Conservation (phyloP, 2,888 invertebrate genomes). For the Hydrotaea cyrtoneurina region DNA sequence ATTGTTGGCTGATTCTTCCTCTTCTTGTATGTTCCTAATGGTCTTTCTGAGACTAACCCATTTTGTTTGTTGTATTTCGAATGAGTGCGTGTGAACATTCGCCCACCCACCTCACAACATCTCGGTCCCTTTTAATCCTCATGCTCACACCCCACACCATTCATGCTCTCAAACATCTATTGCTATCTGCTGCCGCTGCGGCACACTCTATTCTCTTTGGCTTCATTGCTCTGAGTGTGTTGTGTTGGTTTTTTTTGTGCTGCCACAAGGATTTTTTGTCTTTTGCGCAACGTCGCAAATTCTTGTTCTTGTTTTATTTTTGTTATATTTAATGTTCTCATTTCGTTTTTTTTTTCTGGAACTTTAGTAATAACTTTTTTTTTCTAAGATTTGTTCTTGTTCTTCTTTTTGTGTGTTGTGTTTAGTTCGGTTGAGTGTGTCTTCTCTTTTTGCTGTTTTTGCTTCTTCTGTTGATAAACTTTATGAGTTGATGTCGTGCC, state of each 20-base stretch:
- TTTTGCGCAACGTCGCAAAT: slow-evolving; percentile 49
- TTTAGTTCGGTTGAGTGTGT: slow-evolving; percentile 17
- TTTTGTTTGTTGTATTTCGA: slow-evolving; percentile 27
- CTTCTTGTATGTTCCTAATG: slow-evolving; percentile 11
- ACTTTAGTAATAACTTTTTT: slow-evolving; percentile 53
- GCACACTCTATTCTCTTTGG: slow-evolving; percentile 27
- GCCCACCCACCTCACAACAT: background rate
- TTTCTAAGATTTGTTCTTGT: slow-evolving; percentile 25
- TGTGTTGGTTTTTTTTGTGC: slow-evolving; percentile 20
- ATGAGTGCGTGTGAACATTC: background rate
- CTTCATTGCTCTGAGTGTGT: slow-evolving; percentile 7
- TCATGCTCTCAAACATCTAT: background rate
- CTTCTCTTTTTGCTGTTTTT: background rate
- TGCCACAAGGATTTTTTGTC: slow-evolving; percentile 46
- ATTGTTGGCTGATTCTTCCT: slow-evolving; percentile 8
- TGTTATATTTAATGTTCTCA: slow-evolving; percentile 45
- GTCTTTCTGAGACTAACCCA: slow-evolving; percentile 49
- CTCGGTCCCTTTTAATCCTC: slow-evolving; percentile 20
- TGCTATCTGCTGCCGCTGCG: background rate
- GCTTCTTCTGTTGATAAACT: slow-evolving; percentile 38
- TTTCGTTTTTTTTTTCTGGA: slow-evolving; percentile 48
- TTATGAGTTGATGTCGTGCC: slow-evolving; percentile 53
- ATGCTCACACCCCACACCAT: background rate
- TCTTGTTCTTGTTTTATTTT: slow-evolving; percentile 27
- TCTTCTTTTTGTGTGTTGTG: slow-evolving; percentile 32